Evolutionary conservation across 1,140 invertebrate genomes (phyloP).

Genomic region (Saccostrea cuccullata): DNA sequence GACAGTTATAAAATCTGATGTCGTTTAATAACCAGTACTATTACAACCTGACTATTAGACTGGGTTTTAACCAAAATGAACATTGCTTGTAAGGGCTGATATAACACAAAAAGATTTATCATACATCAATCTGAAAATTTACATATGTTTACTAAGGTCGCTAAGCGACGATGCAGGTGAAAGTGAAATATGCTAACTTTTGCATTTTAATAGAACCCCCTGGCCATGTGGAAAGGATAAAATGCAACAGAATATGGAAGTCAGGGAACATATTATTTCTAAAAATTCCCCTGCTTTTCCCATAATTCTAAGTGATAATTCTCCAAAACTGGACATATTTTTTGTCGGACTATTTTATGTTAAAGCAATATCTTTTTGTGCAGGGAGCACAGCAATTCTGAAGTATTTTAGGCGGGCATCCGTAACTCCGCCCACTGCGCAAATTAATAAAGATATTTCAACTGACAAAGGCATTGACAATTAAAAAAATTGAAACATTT

Average conservation of each 20-base stretch:
- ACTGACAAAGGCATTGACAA: slow-evolving; percentile 17
- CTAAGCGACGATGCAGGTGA: slow-evolving; percentile 51
- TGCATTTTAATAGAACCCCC: slow-evolving; percentile 23
- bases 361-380: neutral
- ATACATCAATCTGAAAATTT: slow-evolving; percentile 44
- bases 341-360: slow-evolving; percentile 25
- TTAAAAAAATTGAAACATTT: slow-evolving; percentile 36
- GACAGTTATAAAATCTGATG: too few relatives aligned
- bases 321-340: neutral
- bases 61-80: neutral
- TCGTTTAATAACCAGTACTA: neutral
- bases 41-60: neutral
- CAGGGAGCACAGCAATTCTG: neutral
- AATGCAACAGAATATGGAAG: slow-evolving; percentile 1
- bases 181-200: slow-evolving; percentile 50
- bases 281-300: neutral
- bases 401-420: slow-evolving; percentile 17
- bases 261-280: neutral
- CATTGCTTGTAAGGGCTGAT: neutral
- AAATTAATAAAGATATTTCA: slow-evolving; percentile 34
- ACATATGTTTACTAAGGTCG: slow-evolving; percentile 53
- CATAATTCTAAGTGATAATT: neutral
- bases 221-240: slow-evolving; percentile 6
- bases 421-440: slow-evolving; percentile 21
- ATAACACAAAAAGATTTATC: slow-evolving; percentile 33